Percentiles rank a stretch among this genome's conserved stretches.
These are phyloP conservation scores for Baryphthengus martii DNA, from an alignment of 2,113 vertebrate genomes.

Conservation along the genomic window DNA sequence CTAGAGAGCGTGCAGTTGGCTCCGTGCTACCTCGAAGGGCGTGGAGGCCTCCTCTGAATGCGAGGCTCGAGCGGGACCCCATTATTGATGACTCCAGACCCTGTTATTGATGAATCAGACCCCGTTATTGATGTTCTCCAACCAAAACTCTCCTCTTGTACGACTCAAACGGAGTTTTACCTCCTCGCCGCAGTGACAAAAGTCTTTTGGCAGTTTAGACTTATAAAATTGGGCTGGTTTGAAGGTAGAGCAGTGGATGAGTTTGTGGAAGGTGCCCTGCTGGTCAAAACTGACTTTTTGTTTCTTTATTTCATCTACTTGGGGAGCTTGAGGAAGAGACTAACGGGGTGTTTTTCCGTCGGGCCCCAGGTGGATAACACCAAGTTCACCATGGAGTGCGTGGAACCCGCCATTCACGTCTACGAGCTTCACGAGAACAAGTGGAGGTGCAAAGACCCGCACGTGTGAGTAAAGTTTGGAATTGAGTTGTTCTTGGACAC, in stretches of 20 bases:
- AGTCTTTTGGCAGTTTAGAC: background rate
- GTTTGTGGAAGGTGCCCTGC: background rate
- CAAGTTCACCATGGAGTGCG: conserved; percentile 89
- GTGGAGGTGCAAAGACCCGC: conserved; percentile 91
- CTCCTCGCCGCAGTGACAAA: background rate
- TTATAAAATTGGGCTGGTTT: background rate
- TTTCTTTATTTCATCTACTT: background rate
- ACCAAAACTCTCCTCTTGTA: no score
- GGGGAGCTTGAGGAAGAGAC: background rate
- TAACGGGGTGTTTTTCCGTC: background rate
- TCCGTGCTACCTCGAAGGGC: no score
- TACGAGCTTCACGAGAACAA: conserved; percentile 94
- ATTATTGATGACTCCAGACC: no score
- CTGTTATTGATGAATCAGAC: no score
- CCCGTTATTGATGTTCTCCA: no score
- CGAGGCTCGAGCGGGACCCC: no score
- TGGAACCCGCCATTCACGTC: conserved; percentile 85
- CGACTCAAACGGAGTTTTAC: no score
- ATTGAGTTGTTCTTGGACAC: fast-evolving
- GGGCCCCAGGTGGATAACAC: conserved; percentile 86
- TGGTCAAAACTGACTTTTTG: background rate
- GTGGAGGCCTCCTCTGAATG: no score
- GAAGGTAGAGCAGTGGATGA: background rate
- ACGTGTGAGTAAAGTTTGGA: conserved; percentile 78
- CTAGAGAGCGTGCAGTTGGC: no score